phyloP scores from a whole-genome alignment of 2,113 vertebrate genomes.

The Fukomys damarensis region DNA sequence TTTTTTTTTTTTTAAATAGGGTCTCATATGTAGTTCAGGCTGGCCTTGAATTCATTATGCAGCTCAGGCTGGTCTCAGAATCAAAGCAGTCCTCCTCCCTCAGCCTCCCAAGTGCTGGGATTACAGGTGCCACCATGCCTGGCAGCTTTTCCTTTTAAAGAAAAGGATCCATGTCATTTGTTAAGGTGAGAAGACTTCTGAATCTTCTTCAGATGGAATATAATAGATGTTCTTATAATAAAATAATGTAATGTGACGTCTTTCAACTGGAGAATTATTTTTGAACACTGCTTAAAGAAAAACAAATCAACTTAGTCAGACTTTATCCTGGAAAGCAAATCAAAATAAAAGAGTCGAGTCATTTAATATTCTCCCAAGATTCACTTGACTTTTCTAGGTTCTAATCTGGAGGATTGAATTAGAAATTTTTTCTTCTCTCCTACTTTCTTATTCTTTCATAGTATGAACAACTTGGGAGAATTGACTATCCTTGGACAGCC shows the following conservation, averaged over 20 bases:
- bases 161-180: background rate
- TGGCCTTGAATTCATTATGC: background rate
- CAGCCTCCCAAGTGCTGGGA: background rate
- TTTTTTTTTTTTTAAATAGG: background rate
- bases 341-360: background rate
- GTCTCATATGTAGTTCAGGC: background rate
- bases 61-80: background rate
- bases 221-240: background rate
- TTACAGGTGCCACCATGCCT: background rate
- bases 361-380: background rate
- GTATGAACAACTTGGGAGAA: background rate
- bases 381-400: conserved; percentile 36
- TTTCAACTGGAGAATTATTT: background rate
- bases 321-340: conserved; percentile 4
- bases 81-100: background rate
- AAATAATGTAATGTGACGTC: background rate
- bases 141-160: background rate
- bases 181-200: conserved; percentile 3
- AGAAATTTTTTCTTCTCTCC: background rate
- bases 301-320: background rate
- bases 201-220: conserved; percentile 16
- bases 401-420: background rate
- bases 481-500: background rate
- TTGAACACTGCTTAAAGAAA: background rate
- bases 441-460: background rate